Conservation (phyloP, 2,888 invertebrate species). For the Lasioglossum marginatum region DNA sequence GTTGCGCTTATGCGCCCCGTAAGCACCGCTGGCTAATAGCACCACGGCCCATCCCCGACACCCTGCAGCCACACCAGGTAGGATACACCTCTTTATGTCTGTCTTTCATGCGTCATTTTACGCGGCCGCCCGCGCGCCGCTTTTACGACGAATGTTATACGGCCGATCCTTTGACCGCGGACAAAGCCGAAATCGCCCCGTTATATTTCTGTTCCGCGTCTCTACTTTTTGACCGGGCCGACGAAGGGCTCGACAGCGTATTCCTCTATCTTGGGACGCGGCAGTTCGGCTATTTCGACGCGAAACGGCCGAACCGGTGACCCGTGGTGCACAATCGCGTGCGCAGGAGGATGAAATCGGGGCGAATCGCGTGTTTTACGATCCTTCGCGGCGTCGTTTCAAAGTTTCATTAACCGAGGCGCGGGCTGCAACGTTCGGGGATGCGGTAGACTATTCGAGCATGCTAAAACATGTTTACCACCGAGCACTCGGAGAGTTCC, state of each 20-base stretch:
- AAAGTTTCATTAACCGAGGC: conserved; percentile 11
- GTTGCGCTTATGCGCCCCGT: conserved; percentile 83
- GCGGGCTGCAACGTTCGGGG: neutral
- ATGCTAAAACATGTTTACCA: neutral
- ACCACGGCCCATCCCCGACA: conserved; percentile 81
- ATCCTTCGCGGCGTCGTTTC: neutral
- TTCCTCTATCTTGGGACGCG: neutral
- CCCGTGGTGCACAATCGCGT: neutral
- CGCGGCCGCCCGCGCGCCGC: neutral
- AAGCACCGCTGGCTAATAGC: conserved; percentile 83
- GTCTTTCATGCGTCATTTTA: conserved; percentile 45
- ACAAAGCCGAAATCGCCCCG: conserved; percentile 28
- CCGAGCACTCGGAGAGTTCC: neutral
- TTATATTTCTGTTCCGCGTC: neutral
- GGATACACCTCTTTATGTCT: conserved; percentile 44
- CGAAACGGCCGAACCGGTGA: neutral
- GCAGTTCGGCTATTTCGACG: neutral
- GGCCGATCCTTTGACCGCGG: neutral
- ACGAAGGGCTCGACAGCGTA: neutral
- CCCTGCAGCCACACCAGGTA: conserved; percentile 82
- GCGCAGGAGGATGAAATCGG: neutral
- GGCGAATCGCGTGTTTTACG: conserved; percentile 5
- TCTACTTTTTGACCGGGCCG: neutral
- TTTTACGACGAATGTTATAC: conserved; percentile 18
- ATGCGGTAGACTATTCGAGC: neutral